phyloP scores from a whole-genome alignment of 2,113 vertebrate genomes.

The Recurvirostra avosetta region DNA sequence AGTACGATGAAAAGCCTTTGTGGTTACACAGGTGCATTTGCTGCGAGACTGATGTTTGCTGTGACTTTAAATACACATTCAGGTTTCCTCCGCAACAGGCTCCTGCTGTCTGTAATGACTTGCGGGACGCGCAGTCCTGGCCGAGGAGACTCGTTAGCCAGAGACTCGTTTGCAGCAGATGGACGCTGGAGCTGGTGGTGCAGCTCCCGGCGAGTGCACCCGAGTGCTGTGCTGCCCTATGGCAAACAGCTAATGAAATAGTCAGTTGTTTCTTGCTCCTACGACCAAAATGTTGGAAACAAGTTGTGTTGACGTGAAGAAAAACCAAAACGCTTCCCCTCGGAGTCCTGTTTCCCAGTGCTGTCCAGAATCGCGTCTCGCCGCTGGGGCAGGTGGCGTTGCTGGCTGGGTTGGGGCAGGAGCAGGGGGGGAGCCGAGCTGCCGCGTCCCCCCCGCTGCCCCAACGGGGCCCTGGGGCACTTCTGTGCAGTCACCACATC shows the following conservation, averaged over 20 bases:
- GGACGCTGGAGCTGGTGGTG: fast-evolving
- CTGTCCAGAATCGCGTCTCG: background rate
- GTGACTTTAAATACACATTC: fast-evolving
- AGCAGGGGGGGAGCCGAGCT: background rate
- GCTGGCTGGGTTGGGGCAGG: background rate
- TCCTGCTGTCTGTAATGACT: background rate
- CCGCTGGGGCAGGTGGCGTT: background rate
- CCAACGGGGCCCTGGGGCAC: background rate
- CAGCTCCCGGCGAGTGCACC: fast-evolving
- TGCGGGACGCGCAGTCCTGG: fast-evolving
- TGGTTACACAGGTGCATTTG: background rate
- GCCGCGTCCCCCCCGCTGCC: background rate
- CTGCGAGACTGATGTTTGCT: background rate
- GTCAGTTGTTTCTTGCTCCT: background rate
- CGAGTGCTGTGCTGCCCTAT: fast-evolving
- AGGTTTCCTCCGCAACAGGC: background rate
- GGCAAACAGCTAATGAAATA: fast-evolving
- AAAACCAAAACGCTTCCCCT: background rate
- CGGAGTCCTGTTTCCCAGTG: background rate
- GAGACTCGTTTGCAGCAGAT: fast-evolving
- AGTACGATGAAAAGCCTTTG: background rate
- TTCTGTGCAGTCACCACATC: too few species aligned
- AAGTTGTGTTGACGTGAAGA: too few species aligned
- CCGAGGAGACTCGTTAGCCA: background rate
- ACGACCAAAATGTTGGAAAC: background rate